phyloP scores from a whole-genome alignment of 2,113 vertebrate genomes.

The Aplodontia rufa region DNA sequence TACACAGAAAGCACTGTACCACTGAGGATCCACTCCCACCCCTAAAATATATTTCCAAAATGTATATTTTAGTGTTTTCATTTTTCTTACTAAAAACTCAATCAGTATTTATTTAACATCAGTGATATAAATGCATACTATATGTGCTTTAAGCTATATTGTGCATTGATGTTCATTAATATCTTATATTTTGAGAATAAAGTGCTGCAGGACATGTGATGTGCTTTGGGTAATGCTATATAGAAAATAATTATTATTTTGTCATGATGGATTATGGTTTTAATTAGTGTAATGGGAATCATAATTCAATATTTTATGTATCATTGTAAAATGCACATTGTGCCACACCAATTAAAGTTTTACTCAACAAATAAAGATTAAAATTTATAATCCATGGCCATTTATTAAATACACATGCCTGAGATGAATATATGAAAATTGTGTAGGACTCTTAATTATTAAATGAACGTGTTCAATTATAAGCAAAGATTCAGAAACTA shows the following conservation, averaged over 20 bases:
- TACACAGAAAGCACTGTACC: too few relatives aligned
- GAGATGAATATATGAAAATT: neutral
- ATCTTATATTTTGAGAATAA: neutral
- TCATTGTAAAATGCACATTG: neutral
- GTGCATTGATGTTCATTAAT: neutral
- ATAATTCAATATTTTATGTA: slow-evolving; percentile 7
- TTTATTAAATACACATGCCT: neutral
- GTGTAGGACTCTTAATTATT: neutral
- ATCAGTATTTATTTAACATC: neutral
- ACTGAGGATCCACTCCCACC: too few relatives aligned
- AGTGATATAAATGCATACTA: neutral
- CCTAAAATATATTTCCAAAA: too few relatives aligned
- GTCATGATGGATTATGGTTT: neutral
- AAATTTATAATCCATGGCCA: neutral
- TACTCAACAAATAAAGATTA: slow-evolving; percentile 2
- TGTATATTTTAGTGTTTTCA: neutral
- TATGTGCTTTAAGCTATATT: neutral
- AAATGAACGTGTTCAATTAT: neutral
- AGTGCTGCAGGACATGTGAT: neutral
- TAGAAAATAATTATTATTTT: neutral
- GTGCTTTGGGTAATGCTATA: neutral
- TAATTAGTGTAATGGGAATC: neutral
- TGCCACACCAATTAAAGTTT: neutral
- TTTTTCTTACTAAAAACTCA: neutral
- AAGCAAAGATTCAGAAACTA: neutral